These are phyloP conservation scores for Bubalus kerabau DNA, from an alignment of 2,113 vertebrate genomes.

Conservation along the genomic window DNA sequence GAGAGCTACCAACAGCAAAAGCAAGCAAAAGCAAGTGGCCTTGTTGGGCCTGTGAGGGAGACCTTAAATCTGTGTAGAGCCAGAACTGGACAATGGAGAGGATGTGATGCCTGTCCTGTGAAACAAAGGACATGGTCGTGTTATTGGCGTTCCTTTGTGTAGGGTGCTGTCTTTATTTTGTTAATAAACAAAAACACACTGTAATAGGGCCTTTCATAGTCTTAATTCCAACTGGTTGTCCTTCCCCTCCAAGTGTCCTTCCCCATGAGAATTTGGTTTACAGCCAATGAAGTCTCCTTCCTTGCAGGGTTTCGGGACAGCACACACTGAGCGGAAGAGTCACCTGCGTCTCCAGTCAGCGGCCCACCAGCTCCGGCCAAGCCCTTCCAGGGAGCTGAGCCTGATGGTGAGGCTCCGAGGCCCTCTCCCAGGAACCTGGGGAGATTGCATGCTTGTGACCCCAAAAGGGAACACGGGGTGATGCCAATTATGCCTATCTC, in stretches of 20 bases:
- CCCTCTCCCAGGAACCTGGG: neutral
- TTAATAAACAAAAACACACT: neutral
- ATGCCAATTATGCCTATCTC: neutral
- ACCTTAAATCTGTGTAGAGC: neutral
- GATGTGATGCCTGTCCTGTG: too few species aligned
- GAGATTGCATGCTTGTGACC: neutral
- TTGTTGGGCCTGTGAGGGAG: neutral
- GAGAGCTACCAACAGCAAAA: neutral
- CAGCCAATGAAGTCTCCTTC: neutral
- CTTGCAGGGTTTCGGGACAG: neutral
- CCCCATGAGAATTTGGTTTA: neutral
- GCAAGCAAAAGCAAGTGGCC: neutral
- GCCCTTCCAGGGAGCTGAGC: neutral
- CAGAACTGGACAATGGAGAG: neutral
- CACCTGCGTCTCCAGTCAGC: neutral
- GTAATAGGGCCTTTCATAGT: neutral
- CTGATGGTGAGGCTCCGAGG: neutral
- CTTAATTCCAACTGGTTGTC: neutral
- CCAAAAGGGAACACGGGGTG: neutral
- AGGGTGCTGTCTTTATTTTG: neutral
- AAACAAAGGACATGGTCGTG: neutral
- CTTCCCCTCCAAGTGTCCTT: neutral
- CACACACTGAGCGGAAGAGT: neutral
- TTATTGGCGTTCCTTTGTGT: neutral
- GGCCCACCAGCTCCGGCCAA: rapidly evolving